These are phyloP conservation scores for Melanogrammus aeglefinus DNA, from an alignment of 2,797 vertebrate genomes.

Conservation along the genomic window DNA sequence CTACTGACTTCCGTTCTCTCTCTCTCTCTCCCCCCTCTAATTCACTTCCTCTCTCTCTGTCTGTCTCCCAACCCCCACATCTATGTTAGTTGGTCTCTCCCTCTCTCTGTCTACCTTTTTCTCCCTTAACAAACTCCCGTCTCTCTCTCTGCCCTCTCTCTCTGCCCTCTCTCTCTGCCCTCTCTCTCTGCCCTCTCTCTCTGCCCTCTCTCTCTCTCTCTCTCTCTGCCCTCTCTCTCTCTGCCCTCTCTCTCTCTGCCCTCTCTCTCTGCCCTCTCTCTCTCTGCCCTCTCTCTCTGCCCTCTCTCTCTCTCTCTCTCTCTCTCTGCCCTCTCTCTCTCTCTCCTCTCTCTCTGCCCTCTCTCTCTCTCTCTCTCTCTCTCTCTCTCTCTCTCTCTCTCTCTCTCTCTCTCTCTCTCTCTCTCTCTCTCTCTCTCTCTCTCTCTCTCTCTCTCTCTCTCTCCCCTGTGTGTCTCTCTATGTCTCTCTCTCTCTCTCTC, in stretches of 20 bases:
- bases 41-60: neutral
- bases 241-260: conserved; percentile 9
- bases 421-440: conserved; percentile 2
- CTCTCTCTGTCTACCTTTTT: conserved; percentile 23
- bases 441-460: neutral
- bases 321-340: conserved; percentile 31
- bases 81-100: neutral
- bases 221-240: conserved; percentile 15
- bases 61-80: neutral
- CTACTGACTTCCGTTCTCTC: conserved; percentile 49
- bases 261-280: neutral
- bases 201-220: neutral
- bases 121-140: neutral
- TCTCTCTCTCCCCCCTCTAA: conserved; percentile 3
- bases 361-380: neutral
- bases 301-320: neutral
- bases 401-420: conserved; percentile 31
- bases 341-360: neutral
- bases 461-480: neutral
- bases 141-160: conserved; percentile 5
- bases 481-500: neutral
- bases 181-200: conserved; percentile 25
- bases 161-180: neutral
- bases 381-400: conserved; percentile 16
- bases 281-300: no score